Percentiles rank a stretch among this genome's conserved stretches.
Conservation (phyloP, 2,888 invertebrate genomes). For the Mantis religiosa region DNA sequence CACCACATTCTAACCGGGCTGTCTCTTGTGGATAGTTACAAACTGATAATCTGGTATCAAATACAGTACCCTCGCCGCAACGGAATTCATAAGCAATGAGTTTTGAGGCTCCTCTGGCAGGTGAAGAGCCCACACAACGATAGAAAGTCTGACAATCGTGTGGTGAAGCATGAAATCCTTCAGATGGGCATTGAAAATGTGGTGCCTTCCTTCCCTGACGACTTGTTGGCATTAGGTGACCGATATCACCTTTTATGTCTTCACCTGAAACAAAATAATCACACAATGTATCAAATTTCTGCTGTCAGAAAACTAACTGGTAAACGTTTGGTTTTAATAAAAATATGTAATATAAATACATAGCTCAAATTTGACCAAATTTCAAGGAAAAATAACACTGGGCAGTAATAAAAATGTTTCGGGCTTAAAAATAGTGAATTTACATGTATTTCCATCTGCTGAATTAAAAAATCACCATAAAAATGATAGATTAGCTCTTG, state of each 20-base stretch:
- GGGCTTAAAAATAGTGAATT: too few relatives aligned
- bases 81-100: slow-evolving; percentile 43
- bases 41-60: slow-evolving; percentile 60
- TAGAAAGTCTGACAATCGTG: slow-evolving; percentile 70
- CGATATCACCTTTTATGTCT: background rate
- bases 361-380: too few relatives aligned
- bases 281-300: too few relatives aligned
- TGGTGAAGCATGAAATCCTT: slow-evolving; percentile 71
- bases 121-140: slow-evolving; percentile 57
- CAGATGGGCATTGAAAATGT: slow-evolving; percentile 55
- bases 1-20: slow-evolving; percentile 62
- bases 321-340: too few relatives aligned
- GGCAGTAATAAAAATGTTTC: too few relatives aligned
- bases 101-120: background rate
- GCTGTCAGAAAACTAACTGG: too few relatives aligned
- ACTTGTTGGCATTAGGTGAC: background rate
- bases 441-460: too few relatives aligned
- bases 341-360: too few relatives aligned
- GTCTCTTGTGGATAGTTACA: slow-evolving; percentile 69
- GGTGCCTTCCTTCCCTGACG: background rate
- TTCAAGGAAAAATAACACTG: too few relatives aligned
- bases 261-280: background rate
- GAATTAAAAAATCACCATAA: too few relatives aligned
- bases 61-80: slow-evolving; percentile 72
- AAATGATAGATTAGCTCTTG: too few relatives aligned